Base-by-base conservation (phyloP, 37 sponge, comb jelly and placozoan genomes). In the Mnemiopsis leidyi region DNA sequence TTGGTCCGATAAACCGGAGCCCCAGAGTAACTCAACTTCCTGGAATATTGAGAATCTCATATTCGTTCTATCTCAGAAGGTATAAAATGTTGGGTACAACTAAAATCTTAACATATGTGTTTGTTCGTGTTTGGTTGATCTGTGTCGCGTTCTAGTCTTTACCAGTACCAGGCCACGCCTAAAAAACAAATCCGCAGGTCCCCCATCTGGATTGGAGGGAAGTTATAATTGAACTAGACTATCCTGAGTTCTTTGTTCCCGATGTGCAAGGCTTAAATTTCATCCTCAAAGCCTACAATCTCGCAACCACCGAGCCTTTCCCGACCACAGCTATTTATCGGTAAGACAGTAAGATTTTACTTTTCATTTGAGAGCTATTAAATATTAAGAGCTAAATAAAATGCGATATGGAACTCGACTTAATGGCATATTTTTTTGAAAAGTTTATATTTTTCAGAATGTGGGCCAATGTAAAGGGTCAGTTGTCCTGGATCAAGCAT, bases 201-300 rank as follows among this genome's bases (percentile, higher is more conserved):
- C 95, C 95, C 38, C 93, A 85, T 39, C 48, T 97, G 92, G 94
- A 94, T 92, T 97, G 97, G 99, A 94, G 95, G 33, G 99, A 97
- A 36, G 97, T 99, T 76, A 94, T 99, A 39, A 92, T 95, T 26
- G 94, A 94, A 29, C 69, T 99, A 83, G 99, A 99, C 95, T 95
- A 99, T 83, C 96, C 97, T 0, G 98, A 93, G 40, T 97, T 99
- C 93, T 76, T 79, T 76, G 88, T 99, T 68, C 95, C 95, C 34
- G 96, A 96, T 76, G 94, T 95, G 20, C 96, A 96, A 34, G 97
- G 96, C 0, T 95, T 99, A 23, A 93, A 92, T 34, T 93, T 99
- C 39, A 94, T 99, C 40, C 92, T 96, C 82, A 93, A 94, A 0
- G 94, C 95, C 21, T 97, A 95, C 96, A 93, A 94, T 21, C 39